Evolutionary conservation across 1,140 invertebrate species (phyloP).

Genomic region (Carposina sasakii): DNA sequence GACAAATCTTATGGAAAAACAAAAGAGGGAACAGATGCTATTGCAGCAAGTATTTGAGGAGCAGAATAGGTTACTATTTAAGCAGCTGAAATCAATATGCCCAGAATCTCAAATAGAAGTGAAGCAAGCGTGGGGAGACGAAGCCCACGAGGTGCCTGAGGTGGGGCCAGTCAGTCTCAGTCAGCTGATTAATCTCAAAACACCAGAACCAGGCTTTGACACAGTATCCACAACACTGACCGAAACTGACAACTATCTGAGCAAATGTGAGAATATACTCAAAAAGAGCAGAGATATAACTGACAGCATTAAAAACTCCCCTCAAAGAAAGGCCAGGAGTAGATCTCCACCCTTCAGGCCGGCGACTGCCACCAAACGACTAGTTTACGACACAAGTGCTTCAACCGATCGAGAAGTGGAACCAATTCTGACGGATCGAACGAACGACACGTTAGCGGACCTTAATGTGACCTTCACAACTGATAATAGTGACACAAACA

Average conservation of each 20-base stretch:
- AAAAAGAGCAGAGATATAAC: slow-evolving; percentile 58
- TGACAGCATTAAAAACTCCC: slow-evolving; percentile 28
- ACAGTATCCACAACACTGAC: slow-evolving; percentile 48
- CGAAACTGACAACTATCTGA: slow-evolving; percentile 52
- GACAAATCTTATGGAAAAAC: slow-evolving; percentile 72
- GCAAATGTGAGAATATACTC: slow-evolving; percentile 47
- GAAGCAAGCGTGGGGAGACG: slow-evolving; percentile 54
- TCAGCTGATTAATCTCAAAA: slow-evolving; percentile 50
- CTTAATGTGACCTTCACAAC: slow-evolving; percentile 65
- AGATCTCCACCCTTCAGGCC: slow-evolving; percentile 37
- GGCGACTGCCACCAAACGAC: slow-evolving; percentile 39
- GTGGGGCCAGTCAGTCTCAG: slow-evolving; percentile 58
- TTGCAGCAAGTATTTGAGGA: slow-evolving; percentile 76
- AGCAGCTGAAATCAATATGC: slow-evolving; percentile 72
- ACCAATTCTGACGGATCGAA: slow-evolving; percentile 58
- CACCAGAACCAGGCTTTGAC: slow-evolving; percentile 23
- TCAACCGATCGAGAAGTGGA: slow-evolving; percentile 53
- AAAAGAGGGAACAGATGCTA: slow-evolving; percentile 73
- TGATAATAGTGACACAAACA: slow-evolving; percentile 49
- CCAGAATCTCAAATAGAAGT: slow-evolving; percentile 51
- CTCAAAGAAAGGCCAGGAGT: slow-evolving; percentile 11
- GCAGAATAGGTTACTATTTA: slow-evolving; percentile 73
- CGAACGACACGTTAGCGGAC: slow-evolving; percentile 67
- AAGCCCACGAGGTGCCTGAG: slow-evolving; percentile 18
- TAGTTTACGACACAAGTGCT: slow-evolving; percentile 50